These are phyloP conservation scores for Zoanthus sociatus DNA, from an alignment of 92 coral and sea anemone species.

Conservation along the genomic window DNA sequence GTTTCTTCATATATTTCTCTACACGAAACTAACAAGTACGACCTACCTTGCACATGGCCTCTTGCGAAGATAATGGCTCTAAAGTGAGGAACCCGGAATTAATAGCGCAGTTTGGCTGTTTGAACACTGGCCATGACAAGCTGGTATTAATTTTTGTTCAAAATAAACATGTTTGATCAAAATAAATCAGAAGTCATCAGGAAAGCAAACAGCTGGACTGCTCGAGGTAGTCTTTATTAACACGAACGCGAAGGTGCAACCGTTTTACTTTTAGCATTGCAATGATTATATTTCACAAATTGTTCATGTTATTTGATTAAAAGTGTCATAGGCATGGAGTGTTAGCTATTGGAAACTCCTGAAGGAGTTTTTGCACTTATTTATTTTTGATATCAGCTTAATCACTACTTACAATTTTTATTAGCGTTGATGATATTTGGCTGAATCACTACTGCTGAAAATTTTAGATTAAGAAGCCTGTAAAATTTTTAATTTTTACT, in stretches of 20 bases:
- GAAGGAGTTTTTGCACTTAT: neutral
- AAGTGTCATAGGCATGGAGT: neutral
- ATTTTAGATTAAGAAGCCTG: neutral
- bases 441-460: neutral
- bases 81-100: neutral
- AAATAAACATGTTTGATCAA: conserved; percentile 23
- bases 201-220: neutral
- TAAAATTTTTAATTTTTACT: neutral
- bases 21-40: neutral
- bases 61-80: conserved; percentile 5
- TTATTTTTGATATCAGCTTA: neutral
- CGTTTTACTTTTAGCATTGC: neutral
- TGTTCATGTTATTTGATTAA: neutral
- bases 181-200: conserved; percentile 23
- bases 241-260: too few relatives aligned
- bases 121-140: neutral
- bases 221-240: neutral
- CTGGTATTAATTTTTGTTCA: conserved; percentile 22
- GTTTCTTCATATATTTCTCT: too few relatives aligned
- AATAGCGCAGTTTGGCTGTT: conserved; percentile 4
- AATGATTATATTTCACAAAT: neutral
- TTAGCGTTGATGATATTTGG: neutral
- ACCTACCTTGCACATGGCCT: neutral
- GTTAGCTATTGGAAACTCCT: neutral
- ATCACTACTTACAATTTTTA: neutral